phyloP scores from a whole-genome alignment of 2,113 vertebrate genomes.

The Anthoscopus minutus region DNA sequence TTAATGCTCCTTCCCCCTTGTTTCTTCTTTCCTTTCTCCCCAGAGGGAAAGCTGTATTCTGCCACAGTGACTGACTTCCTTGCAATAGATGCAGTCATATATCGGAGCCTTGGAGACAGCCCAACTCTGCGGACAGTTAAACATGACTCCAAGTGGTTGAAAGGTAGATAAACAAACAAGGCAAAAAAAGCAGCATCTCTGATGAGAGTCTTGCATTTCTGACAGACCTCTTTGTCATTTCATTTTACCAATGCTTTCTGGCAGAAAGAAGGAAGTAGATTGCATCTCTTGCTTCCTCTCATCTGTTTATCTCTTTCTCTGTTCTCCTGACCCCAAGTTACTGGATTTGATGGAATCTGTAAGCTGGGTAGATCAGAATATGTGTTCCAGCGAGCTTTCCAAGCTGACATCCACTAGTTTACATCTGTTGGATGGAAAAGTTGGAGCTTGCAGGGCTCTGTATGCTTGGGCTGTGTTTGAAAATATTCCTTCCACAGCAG shows the following conservation, averaged over 20 bases:
- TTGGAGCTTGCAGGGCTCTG: not conserved
- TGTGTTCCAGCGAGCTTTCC: not conserved
- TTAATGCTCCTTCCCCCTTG: not conserved
- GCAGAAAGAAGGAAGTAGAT: conserved; percentile 6
- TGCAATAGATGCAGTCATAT: conserved; percentile 97
- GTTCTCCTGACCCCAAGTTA: not conserved
- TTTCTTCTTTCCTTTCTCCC: conserved; percentile 7
- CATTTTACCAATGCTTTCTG: conserved; percentile 23
- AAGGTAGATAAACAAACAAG: conserved; percentile 80
- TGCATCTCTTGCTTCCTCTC: conserved; percentile 16
- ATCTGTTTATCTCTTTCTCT: conserved; percentile 28
- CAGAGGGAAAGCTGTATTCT: conserved; percentile 96
- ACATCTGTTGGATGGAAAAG: not conserved
- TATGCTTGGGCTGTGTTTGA: not conserved
- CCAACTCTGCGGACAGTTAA: conserved; percentile 96
- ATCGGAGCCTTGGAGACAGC: conserved; percentile 97
- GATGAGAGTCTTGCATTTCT: conserved; percentile 14
- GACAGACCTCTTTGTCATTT: conserved; percentile 10
- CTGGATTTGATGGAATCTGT: conserved; percentile 18
- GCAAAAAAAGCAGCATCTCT: not conserved
- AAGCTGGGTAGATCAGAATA: not conserved
- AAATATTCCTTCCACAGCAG: not conserved
- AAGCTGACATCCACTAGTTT: not conserved
- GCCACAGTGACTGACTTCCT: conserved; percentile 99
- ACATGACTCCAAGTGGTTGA: conserved; percentile 98